A percentile compares a stretch with the other conserved stretches of the same genome.
These are phyloP conservation scores for Heliconius congener DNA, from an alignment of 1,140 invertebrate genomes.

Conservation along the genomic window DNA sequence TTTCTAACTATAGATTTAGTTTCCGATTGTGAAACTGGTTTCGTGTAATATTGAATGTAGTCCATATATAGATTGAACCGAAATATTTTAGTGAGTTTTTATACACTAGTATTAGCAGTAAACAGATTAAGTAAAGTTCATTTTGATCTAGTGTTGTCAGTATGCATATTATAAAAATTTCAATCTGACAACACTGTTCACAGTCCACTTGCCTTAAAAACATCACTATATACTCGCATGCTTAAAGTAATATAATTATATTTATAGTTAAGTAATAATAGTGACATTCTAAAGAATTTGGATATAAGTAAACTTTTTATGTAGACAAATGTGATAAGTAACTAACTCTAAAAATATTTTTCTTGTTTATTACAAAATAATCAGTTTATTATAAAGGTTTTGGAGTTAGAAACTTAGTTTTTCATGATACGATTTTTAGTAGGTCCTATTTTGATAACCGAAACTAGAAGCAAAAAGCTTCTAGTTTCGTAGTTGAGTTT, in stretches of 20 bases:
- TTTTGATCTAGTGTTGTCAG: slow-evolving; percentile 20
- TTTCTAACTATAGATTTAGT: neutral
- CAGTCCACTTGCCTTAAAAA: slow-evolving; percentile 56
- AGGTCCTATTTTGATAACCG: neutral
- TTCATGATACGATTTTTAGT: slow-evolving; percentile 7
- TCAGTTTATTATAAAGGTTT: neutral
- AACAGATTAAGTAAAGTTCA: slow-evolving; percentile 17
- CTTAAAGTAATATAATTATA: slow-evolving; percentile 36
- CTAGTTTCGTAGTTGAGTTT: slow-evolving; percentile 18
- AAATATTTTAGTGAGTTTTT: slow-evolving; percentile 45
- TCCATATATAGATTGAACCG: slow-evolving; percentile 16
- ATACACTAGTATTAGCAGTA: slow-evolving; percentile 19
- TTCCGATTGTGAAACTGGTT: neutral
- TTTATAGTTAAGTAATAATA: slow-evolving; percentile 31
- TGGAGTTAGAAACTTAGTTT: slow-evolving; percentile 12
- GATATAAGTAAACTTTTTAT: slow-evolving; percentile 23
- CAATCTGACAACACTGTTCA: neutral
- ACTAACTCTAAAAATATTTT: slow-evolving; percentile 3
- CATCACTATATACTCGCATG: slow-evolving; percentile 61
- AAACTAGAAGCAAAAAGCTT: neutral
- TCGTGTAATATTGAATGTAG: neutral
- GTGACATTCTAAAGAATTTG: slow-evolving; percentile 15
- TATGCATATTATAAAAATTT: neutral
- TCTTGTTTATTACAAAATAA: neutral
- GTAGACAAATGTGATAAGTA: slow-evolving; percentile 10